Conservation (phyloP, 2,113 vertebrate genomes). For the Ranitomeya variabilis region DNA sequence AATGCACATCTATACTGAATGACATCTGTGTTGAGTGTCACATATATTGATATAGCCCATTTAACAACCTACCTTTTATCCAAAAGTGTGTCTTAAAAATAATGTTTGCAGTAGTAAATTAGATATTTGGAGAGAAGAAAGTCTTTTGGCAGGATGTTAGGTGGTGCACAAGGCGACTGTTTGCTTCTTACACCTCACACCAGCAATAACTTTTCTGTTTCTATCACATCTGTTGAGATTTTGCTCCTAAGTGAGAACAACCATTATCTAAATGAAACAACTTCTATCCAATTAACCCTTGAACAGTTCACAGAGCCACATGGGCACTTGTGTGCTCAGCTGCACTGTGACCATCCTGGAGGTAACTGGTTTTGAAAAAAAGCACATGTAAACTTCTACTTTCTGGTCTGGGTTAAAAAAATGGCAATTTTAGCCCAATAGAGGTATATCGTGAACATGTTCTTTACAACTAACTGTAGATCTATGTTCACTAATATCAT, state of each 20-base stretch:
- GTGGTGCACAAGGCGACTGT: background rate
- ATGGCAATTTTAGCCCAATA: too few relatives aligned
- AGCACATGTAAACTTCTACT: too few relatives aligned
- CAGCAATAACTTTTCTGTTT: background rate
- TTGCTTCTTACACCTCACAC: conserved; percentile 12
- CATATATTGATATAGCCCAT: background rate
- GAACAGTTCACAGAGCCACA: background rate
- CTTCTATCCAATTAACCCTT: conserved; percentile 30
- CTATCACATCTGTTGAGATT: conserved; percentile 18
- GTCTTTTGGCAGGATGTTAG: background rate
- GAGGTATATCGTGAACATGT: too few relatives aligned
- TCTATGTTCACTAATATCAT: too few relatives aligned
- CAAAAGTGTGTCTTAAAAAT: background rate
- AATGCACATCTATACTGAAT: background rate
- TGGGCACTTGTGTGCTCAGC: conserved; percentile 37
- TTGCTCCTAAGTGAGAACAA: conserved; percentile 50
- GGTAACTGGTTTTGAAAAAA: background rate
- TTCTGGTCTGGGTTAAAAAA: too few relatives aligned
- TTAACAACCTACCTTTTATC: background rate
- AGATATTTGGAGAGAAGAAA: background rate
- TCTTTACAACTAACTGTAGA: too few relatives aligned
- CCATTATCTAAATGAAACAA: conserved; percentile 40
- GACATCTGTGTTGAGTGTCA: background rate
- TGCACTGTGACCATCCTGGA: conserved; percentile 3
- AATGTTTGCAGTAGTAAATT: conserved; percentile 25